Percentiles rank a stretch among this genome's conserved stretches.
phyloP scores from a whole-genome alignment of 2,113 vertebrate species.

The Neomonachus schauinslandi region DNA sequence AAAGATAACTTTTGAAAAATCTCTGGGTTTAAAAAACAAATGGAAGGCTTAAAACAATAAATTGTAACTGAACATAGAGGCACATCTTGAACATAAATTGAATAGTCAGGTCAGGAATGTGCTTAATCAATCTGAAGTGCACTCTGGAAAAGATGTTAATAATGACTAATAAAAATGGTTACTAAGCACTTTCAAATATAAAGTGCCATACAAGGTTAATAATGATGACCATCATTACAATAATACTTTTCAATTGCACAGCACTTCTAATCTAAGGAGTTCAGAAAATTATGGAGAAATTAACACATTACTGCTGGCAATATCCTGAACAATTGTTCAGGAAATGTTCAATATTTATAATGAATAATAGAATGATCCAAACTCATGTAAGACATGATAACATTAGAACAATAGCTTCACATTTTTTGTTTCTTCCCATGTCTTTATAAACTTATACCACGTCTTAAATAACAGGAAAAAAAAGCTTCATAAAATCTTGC shows the following conservation, averaged over 20 bases:
- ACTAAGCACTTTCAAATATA: conserved; percentile 18
- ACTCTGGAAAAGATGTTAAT: conserved; percentile 41
- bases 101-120: conserved; percentile 24
- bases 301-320: neutral
- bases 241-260: neutral
- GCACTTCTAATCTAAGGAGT: neutral
- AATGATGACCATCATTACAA: neutral
- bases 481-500: neutral
- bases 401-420: neutral
- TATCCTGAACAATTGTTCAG: neutral
- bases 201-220: conserved; percentile 7
- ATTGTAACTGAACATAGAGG: neutral
- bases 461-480: neutral
- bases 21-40: conserved; percentile 47
- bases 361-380: neutral
- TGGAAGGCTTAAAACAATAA: conserved; percentile 8
- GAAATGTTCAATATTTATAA: neutral
- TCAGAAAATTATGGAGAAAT: neutral
- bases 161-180: conserved; percentile 42
- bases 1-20: conserved; percentile 55
- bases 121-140: conserved; percentile 39
- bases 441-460: neutral
- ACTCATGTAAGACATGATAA: neutral
- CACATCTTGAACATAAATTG: conserved; percentile 16
- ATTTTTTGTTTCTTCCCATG: neutral